Evolutionary conservation across 2,113 vertebrate species (phyloP).

Genomic region (Puma concolor): DNA sequence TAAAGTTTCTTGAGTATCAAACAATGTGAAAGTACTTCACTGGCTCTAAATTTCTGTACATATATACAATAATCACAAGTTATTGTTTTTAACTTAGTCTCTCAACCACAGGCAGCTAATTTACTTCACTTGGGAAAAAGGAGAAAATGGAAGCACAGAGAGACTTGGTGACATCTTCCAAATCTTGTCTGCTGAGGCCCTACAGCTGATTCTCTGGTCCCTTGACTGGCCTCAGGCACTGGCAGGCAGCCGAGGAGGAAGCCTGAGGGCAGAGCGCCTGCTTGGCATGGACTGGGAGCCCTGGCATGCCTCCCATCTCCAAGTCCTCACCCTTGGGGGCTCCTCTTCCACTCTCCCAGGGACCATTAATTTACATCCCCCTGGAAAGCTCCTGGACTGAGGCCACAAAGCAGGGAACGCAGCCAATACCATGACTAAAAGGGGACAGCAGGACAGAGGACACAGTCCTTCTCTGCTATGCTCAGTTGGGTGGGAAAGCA

Average conservation of each 20-base stretch:
- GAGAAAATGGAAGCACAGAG: neutral
- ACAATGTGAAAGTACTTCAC: neutral
- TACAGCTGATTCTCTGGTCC: neutral
- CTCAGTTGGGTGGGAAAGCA: neutral
- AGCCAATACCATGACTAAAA: neutral
- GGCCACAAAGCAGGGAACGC: neutral
- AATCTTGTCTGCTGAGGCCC: neutral
- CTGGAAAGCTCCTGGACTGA: slow-evolving; percentile 36
- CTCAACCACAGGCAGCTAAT: neutral
- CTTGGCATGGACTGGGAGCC: neutral
- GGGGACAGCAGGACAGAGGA: neutral
- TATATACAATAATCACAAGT: neutral
- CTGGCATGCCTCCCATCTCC: neutral
- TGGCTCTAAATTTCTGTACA: neutral
- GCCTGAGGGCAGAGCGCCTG: neutral
- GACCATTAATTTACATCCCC: neutral
- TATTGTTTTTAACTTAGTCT: neutral
- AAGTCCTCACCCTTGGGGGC: neutral
- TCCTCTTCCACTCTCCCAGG: neutral
- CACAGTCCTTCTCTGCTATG: neutral
- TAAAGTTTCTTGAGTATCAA: neutral
- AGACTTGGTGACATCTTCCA: neutral
- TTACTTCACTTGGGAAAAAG: neutral
- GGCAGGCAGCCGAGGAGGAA: neutral
- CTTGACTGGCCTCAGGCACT: neutral